Evolutionary conservation across 2,888 invertebrate genomes (phyloP), one percentile per base, ranked within the genome.

Genomic region (Agonum fuliginosum): DNA sequence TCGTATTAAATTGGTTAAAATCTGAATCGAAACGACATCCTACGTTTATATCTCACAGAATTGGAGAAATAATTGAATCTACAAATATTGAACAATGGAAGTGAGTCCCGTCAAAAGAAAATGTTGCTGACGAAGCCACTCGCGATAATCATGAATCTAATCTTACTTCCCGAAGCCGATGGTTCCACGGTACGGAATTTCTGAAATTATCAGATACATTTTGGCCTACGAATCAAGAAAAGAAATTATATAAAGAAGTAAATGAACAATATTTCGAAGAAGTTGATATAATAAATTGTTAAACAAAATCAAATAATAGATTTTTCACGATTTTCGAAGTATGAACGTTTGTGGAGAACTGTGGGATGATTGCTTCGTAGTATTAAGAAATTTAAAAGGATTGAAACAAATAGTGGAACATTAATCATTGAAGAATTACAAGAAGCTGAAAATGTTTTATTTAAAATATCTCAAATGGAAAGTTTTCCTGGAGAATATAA

Each of bases 1-100:
- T 80, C 1, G 82, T 81, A n/a, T 34, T 83, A n/a, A 51, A 70
- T 3, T 83, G 82, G 82, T 67, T 83, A 2, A 37, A 75, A 27
- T 80, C 80, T 3, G 81, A 82, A 4, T 79, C 80, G 1, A 77
- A 82, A 51, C 80, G 79, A 58, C 81, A 81, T 71, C 81, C 80
- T 74, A 76, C 81, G 2, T 83, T 81, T 27, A 81, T 81, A 0
- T 79, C 80, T 0, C 79, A 81, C 67, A 70, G 81, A n/a, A 78
- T 82, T 5, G 80, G 78, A 0, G 81, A 83, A 72, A 82, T 78
- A 78, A 1, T 76, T 22, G 73, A 78, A 41, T 65, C 43, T 46
- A 65, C 75, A 19, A 48, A 48, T 46, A 41, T 65, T 14, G 62
- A 75, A 8, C 78, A 82, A 17, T 83, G 82, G 81, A 78, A 74